A percentile compares a stretch with the other conserved stretches of the same genome.
phyloP scores from a whole-genome alignment of 2,113 vertebrate genomes.

The Podocnemis expansa region DNA sequence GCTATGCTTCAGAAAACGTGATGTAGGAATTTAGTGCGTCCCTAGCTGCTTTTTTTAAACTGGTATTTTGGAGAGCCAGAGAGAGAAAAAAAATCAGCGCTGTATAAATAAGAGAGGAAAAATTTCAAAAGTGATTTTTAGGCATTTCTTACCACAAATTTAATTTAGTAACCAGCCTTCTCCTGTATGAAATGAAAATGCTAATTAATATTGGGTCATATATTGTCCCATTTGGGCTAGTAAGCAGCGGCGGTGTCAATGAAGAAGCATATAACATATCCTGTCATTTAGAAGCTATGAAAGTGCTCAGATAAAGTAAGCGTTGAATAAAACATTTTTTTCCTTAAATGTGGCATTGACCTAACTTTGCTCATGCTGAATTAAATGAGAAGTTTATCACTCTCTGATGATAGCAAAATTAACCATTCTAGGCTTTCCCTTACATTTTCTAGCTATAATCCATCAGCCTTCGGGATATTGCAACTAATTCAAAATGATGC shows the following conservation, averaged over 20 bases:
- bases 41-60: background rate
- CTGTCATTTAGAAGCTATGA: background rate
- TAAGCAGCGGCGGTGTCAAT: background rate
- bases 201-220: accelerated
- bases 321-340: background rate
- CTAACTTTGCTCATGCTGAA: background rate
- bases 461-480: background rate
- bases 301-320: background rate
- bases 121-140: background rate
- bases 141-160: background rate
- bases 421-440: background rate
- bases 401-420: background rate
- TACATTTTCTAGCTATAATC: background rate
- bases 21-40: background rate
- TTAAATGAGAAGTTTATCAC: conserved; percentile 14
- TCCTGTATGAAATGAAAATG: background rate
- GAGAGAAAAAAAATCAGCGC: background rate
- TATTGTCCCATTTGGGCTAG: background rate
- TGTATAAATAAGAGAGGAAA: background rate
- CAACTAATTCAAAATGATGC: background rate
- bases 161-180: background rate
- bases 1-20: background rate
- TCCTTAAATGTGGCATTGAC: background rate
- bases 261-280: background rate
- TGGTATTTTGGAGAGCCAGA: background rate